Evolutionary conservation across 2,113 vertebrate species (phyloP).

Genomic region (Crotalus tigris): DNA sequence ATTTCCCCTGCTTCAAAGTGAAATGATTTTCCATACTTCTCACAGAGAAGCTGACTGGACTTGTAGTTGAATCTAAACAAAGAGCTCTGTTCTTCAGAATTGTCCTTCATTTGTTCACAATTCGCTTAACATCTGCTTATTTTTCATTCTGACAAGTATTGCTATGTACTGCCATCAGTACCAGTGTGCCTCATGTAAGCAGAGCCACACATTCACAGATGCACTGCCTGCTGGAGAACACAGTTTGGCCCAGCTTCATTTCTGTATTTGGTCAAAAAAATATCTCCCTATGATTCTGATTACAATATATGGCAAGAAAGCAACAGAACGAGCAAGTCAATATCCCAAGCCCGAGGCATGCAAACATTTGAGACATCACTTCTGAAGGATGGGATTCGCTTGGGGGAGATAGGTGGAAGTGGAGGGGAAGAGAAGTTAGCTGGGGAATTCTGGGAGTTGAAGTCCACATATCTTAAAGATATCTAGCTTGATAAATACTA

Average conservation of each 20-base stretch:
- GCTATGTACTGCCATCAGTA: not conserved
- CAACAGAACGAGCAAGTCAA: not conserved
- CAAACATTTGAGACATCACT: no score
- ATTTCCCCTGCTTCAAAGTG: not conserved
- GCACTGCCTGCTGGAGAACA: not conserved
- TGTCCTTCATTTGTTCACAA: not conserved
- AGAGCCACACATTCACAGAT: not conserved
- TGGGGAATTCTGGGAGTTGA: not conserved
- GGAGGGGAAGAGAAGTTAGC: not conserved
- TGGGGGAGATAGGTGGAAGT: not conserved
- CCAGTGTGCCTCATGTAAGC: not conserved
- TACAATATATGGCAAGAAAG: not conserved
- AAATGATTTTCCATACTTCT: no score
- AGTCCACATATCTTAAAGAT: not conserved
- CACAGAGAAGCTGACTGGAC: not conserved
- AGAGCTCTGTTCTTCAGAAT: not conserved
- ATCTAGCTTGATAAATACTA: not conserved
- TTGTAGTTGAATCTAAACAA: not conserved
- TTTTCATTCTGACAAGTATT: not conserved
- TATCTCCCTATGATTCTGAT: not conserved
- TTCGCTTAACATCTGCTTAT: not conserved
- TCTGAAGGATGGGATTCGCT: not conserved
- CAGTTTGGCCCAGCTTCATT: not conserved
- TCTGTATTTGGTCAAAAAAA: not conserved
- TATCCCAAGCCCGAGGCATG: not conserved